Percentiles rank a stretch among this genome's conserved stretches.
These are phyloP conservation scores for Ditylenchus dipsaci DNA, from an alignment of 1,140 invertebrate species.

Conservation along the genomic window DNA sequence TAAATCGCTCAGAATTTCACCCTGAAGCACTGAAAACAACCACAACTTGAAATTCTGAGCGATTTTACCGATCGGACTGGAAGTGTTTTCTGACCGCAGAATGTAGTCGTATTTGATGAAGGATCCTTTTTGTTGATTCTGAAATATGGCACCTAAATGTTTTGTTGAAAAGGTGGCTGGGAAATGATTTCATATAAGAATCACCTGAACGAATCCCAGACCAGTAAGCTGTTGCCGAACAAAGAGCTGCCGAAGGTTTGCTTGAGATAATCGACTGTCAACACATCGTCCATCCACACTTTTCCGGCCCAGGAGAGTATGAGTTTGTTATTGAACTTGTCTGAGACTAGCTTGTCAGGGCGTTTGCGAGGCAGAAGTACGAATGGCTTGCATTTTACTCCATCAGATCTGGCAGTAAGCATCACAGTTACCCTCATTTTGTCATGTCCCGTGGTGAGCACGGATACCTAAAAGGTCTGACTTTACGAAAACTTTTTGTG, in stretches of 20 bases:
- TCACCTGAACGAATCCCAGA: constrained; percentile 1
- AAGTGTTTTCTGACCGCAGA: no score
- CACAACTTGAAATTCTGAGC: no score
- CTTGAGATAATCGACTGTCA: background rate
- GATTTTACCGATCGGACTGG: no score
- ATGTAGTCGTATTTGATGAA: background rate
- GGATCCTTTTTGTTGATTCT: background rate
- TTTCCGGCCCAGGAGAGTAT: no score
- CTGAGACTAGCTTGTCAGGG: background rate
- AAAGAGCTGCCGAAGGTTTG: background rate
- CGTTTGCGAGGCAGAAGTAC: background rate
- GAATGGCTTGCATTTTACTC: background rate
- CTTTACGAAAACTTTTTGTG: constrained; percentile 10
- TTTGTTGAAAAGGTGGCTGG: no score
- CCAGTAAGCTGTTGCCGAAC: background rate
- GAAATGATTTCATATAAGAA: no score
- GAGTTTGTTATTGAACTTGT: background rate
- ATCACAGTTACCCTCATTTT: constrained; percentile 18
- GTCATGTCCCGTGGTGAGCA: constrained; percentile 2
- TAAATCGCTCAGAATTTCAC: no score
- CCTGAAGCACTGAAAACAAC: no score
- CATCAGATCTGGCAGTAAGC: constrained; percentile 1
- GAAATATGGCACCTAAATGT: no score
- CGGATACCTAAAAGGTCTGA: constrained; percentile 11
- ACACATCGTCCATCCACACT: no score